Conservation (phyloP, 2,113 vertebrate genomes). For the Rattus norvegicus region GRCr8 NC_086024.1:37279001-37279500, state of each 20-base stretch:
- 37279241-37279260: background rate
- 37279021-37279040: too few relatives aligned
- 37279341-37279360: background rate
- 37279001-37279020: too few relatives aligned
- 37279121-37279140: too few relatives aligned
- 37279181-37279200: background rate
- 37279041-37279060: too few relatives aligned
- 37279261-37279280: background rate
- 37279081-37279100: too few relatives aligned
- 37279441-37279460: background rate
- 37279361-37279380: background rate
- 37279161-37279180: background rate
- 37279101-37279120: too few relatives aligned
- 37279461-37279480: background rate
- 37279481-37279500: background rate
- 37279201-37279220: background rate
- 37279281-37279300: background rate
- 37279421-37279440: background rate
- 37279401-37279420: background rate
- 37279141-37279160: too few relatives aligned
- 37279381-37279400: background rate
- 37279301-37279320: background rate
- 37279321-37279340: background rate
- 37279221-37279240: background rate
- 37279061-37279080: too few relatives aligned